Conservation (phyloP, 1,140 invertebrate genomes). For the Venturia canescens region DNA sequence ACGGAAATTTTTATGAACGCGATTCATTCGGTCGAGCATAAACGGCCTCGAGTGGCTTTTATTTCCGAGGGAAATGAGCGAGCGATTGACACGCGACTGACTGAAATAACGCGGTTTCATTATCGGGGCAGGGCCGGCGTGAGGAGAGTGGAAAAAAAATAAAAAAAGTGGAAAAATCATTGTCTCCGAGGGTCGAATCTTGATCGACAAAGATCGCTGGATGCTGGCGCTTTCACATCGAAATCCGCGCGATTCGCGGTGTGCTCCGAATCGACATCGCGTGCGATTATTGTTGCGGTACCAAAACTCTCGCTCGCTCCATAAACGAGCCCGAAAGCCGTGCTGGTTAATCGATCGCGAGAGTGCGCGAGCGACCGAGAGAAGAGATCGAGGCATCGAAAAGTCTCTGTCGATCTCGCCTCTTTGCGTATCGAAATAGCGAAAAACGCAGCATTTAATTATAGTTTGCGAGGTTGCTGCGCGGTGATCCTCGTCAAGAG, state of each 20-base stretch:
- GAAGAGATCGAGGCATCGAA: conserved; percentile 11
- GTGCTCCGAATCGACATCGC: too few species aligned
- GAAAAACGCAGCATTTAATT: conserved; percentile 59
- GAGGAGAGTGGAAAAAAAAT: not conserved
- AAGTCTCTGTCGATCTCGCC: conserved; percentile 31
- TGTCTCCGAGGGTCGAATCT: too few species aligned
- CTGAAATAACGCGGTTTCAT: not conserved
- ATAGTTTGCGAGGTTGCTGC: conserved; percentile 49
- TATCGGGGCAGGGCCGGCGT: too few species aligned
- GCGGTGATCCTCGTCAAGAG: conserved; percentile 1
- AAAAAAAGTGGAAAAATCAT: not conserved
- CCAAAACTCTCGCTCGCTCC: too few species aligned
- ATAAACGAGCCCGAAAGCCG: too few species aligned
- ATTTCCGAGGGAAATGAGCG: not conserved
- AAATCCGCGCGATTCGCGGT: too few species aligned
- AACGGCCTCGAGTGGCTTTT: not conserved
- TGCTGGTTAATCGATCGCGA: not conserved
- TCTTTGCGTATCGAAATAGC: conserved; percentile 49
- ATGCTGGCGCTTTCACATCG: too few species aligned
- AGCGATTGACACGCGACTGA: not conserved
- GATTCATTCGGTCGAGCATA: not conserved
- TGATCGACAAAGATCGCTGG: too few species aligned
- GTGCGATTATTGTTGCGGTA: too few species aligned
- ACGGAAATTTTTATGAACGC: not conserved
- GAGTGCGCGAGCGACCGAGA: not conserved